Base-by-base conservation (phyloP, 2,113 vertebrate genomes). In the Bufo bufo region DNA sequence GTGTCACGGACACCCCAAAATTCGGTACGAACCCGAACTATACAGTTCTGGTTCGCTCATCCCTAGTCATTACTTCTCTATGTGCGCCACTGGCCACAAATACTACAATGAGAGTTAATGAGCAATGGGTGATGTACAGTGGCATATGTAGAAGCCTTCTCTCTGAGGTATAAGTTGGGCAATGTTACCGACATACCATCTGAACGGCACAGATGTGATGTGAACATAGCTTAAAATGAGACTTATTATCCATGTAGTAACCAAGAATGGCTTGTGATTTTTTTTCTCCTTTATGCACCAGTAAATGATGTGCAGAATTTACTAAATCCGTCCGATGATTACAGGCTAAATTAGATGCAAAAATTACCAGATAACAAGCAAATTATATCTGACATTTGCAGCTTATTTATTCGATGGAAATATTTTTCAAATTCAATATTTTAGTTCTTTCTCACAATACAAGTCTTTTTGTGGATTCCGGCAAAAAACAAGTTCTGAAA, bases 381-480 rank as follows among this genome's bases (percentile, higher is more conserved):
- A 84, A 84, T 84, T 84, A 66, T 84, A 50, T 71, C n/a, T 84
- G 82, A 84, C 58, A 84, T 84, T 84, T 66, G 12, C 43, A 33
- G 63, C 17, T 63, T 23, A 63, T 66, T 50, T 69, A 71, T 84
- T 47, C 52, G 4, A 50, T 33, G n/a, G 12, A 54, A 54, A 54
- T 71, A 65, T 49, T 56, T 52, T 52, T 56, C 54, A 49, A 56
- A 84, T 84, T 1, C 8, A 13, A 23, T 16, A 1, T 20, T 49
- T 71, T 56, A 58, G 17, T 59, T 8, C 78, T 9, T 6, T 13
- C n/a, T 45, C 14, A 2, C 11, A 59, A 59, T 43, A 54, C 14
- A 17, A 12, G 19, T 77, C 19, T 77, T 77, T 78, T 72, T 12
- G 23, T 23, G 45, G 16, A 4, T 58, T 58, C 54, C 2, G 2